Evolutionary conservation across 2,888 invertebrate species (phyloP).

Genomic region (Embidobia sp.): DNA sequence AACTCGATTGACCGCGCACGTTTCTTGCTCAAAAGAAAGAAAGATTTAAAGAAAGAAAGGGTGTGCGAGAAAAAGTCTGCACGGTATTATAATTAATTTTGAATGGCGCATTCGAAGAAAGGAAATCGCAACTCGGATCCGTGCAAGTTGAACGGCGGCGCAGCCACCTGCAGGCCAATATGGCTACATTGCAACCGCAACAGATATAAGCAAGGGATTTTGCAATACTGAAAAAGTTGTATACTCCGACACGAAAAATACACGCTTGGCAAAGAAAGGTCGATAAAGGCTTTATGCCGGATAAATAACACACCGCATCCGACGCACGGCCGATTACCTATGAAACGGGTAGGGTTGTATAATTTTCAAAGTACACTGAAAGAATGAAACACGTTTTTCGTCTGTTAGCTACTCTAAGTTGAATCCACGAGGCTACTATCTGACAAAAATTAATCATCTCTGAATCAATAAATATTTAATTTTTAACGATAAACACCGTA

Average conservation of each 20-base stretch:
- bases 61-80: conserved; percentile 3
- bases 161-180: conserved; percentile 58
- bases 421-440: too few relatives aligned
- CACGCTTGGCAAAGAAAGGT: conserved; percentile 39
- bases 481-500: too few relatives aligned
- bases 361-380: conserved; percentile 59
- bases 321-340: conserved; percentile 52
- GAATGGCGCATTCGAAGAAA: conserved; percentile 36
- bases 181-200: conserved; percentile 46
- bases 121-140: too few relatives aligned
- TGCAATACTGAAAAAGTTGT: conserved; percentile 54
- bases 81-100: conserved; percentile 38
- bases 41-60: neutral
- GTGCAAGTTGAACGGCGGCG: too few relatives aligned
- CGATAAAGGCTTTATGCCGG: conserved; percentile 54
- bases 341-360: conserved; percentile 56
- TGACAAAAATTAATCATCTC: too few relatives aligned
- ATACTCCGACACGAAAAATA: too few relatives aligned
- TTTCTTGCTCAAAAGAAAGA: conserved; percentile 22
- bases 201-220: conserved; percentile 30
- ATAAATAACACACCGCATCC: conserved; percentile 53
- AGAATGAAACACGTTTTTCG: conserved; percentile 44
- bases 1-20: conserved; percentile 48
- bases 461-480: too few relatives aligned
- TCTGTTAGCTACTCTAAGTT: too few relatives aligned